These are phyloP conservation scores for Trialeurodes vaporariorum DNA, from an alignment of 1,140 invertebrate species.

Conservation along the genomic window DNA sequence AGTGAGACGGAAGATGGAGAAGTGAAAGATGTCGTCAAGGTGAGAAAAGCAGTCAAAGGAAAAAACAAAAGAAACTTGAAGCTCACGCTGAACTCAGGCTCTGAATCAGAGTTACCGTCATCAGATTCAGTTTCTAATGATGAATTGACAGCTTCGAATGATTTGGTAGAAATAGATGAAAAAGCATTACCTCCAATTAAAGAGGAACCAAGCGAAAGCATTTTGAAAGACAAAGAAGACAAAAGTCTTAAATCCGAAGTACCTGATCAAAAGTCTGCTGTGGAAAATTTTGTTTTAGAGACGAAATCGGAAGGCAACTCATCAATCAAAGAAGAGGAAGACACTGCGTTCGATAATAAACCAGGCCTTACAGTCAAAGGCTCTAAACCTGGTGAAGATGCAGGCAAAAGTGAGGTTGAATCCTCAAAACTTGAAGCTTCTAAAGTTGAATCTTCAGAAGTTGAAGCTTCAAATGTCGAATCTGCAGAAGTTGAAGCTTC, in stretches of 20 bases:
- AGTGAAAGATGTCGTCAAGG: not conserved
- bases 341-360: constrained; percentile 22
- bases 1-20: constrained; percentile 18
- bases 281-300: constrained; percentile 31
- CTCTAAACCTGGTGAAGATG: not conserved
- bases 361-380: constrained; percentile 14
- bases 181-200: constrained; percentile 15
- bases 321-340: constrained; percentile 23
- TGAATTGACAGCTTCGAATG: constrained; percentile 33
- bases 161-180: constrained; percentile 27
- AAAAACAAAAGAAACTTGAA: not conserved
- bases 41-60: not conserved
- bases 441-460: too few species aligned
- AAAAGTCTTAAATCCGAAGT: constrained; percentile 27
- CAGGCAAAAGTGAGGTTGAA: constrained; percentile 1
- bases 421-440: too few species aligned
- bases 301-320: constrained; percentile 25
- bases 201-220: constrained; percentile 15
- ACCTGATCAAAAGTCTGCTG: constrained; percentile 27
- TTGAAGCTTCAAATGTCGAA: too few species aligned
- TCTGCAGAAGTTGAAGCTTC: too few species aligned
- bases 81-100: not conserved
- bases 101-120: not conserved
- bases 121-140: constrained; percentile 28
- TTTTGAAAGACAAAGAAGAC: constrained; percentile 2